Base-by-base conservation (phyloP, 2,797 vertebrate genomes). In the Heterohyrax brucei region DNA sequence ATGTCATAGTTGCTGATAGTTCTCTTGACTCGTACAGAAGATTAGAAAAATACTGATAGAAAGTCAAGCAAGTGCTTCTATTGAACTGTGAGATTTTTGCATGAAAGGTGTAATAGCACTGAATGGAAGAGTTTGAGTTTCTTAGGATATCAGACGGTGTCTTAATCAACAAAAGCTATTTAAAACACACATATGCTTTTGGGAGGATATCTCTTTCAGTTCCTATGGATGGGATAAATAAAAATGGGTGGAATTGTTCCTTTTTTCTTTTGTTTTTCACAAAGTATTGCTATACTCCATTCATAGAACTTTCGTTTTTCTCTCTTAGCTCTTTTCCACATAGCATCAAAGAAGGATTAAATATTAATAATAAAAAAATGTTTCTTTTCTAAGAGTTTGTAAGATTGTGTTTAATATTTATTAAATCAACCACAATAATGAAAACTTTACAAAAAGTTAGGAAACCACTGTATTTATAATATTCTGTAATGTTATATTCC, bases 331-430 rank as follows among this genome's bases (percentile, higher is more conserved):
- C 88, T 95, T 97, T 89, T 68, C 28, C 18, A 64, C 21, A 64
- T 82, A 73, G 48, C 87, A 88, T 64, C 66, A 89, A 89, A 96
- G 89, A 75, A 90, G 28, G 61, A 78, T 93, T 95, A 68, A 26
- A 72, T 76, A 78, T 81, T 95, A 90, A 50, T 81, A 96, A 95
- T 70, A 53, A 95, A 97, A 53, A 92, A 93, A n/a, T 76, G 81
- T 89, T 86, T 85, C 62, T 88, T 86, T 82, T 76, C 50, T 62
- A 93, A 80, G 33, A 95, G 46, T 30, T 93, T 94, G 1, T 89
- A 77, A 95, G 61, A 53, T 82, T 85, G 44, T 91, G 19, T 33
- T 22, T 50, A 86, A 76, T 76, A 68, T 86, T 89, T 87, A 22
- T 78, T 95, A 87, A 91, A 79, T 91, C 33, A 93, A 87, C 30